These are phyloP conservation scores for Stenchaetothrips biformis DNA, from an alignment of 2,888 invertebrate species.

Conservation along the genomic window DNA sequence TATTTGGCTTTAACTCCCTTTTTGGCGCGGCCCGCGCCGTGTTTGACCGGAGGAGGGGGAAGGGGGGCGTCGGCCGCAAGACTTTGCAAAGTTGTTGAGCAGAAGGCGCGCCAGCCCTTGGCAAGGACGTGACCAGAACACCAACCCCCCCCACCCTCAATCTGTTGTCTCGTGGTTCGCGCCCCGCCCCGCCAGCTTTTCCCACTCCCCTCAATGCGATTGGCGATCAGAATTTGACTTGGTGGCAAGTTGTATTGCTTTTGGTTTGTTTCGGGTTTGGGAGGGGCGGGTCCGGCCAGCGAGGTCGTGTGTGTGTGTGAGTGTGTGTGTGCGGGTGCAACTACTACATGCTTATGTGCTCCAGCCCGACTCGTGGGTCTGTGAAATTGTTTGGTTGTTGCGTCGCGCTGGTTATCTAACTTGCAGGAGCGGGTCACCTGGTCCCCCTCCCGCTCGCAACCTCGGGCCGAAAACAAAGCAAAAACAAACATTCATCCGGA, in stretches of 20 bases:
- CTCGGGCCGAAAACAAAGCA: no score
- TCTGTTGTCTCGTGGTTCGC: not conserved
- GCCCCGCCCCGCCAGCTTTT: no score
- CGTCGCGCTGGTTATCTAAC: no score
- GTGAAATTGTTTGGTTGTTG: no score
- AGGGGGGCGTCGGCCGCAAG: not conserved
- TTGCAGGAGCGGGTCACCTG: no score
- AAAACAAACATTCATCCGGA: no score
- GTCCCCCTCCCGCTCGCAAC: no score
- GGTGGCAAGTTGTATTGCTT: slow-evolving; percentile 26
- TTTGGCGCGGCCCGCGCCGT: no score
- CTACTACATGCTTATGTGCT: not conserved
- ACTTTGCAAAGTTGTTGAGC: slow-evolving; percentile 11
- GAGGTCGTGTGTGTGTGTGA: slow-evolving; percentile 23
- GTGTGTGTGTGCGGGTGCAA: not conserved
- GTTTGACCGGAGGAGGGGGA: not conserved
- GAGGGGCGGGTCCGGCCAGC: not conserved
- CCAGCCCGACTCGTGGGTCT: no score
- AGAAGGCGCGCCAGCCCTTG: not conserved
- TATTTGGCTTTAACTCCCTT: no score
- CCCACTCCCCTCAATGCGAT: not conserved
- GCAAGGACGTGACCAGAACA: not conserved
- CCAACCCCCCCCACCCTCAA: not conserved
- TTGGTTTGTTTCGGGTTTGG: slow-evolving; percentile 20
- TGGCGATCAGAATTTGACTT: slow-evolving; percentile 5